phyloP scores from a whole-genome alignment of 2,888 invertebrate genomes.

The Crossocerus cetratus region DNA sequence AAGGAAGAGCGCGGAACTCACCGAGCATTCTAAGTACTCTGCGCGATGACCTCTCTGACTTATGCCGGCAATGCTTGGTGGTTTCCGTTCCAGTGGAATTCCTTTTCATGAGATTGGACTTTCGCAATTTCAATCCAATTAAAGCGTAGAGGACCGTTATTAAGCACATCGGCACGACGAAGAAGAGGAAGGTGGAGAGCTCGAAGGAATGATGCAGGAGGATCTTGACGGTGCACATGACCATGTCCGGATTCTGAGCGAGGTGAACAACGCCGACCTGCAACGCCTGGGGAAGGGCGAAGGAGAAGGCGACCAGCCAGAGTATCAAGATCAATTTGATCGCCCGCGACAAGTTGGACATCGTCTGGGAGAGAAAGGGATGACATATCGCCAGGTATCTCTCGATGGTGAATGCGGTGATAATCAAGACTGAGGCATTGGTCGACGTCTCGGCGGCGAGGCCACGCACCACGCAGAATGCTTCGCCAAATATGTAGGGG shows the following conservation, averaged over 20 bases:
- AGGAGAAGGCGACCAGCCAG: conserved; percentile 87
- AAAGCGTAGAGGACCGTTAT: conserved; percentile 80
- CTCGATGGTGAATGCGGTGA: conserved; percentile 85
- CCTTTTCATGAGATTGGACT: conserved; percentile 77
- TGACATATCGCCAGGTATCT: conserved; percentile 85
- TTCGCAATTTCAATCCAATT: conserved; percentile 78
- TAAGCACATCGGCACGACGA: conserved; percentile 81
- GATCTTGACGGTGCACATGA: conserved; percentile 76
- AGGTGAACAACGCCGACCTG: conserved; percentile 77
- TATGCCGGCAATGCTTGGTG: conserved; percentile 52
- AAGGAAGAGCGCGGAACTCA: conserved; percentile 74
- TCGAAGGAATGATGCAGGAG: conserved; percentile 79
- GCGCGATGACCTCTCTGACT: conserved; percentile 80
- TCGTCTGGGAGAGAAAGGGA: conserved; percentile 86
- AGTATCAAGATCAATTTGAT: conserved; percentile 88
- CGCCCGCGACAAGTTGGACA: conserved; percentile 92
- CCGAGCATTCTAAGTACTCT: conserved; percentile 88
- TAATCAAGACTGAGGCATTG: conserved; percentile 79
- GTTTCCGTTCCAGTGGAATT: conserved; percentile 28
- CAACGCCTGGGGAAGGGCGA: conserved; percentile 86
- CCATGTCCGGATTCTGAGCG: conserved; percentile 77
- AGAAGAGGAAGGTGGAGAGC: conserved; percentile 82
- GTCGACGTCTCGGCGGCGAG: conserved; percentile 80
- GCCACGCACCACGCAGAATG: conserved; percentile 79
- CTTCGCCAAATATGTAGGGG: conserved; percentile 79